These are phyloP conservation scores for Phrynosoma platyrhinos DNA, from an alignment of 2,113 vertebrate species.

Conservation along the genomic window DNA sequence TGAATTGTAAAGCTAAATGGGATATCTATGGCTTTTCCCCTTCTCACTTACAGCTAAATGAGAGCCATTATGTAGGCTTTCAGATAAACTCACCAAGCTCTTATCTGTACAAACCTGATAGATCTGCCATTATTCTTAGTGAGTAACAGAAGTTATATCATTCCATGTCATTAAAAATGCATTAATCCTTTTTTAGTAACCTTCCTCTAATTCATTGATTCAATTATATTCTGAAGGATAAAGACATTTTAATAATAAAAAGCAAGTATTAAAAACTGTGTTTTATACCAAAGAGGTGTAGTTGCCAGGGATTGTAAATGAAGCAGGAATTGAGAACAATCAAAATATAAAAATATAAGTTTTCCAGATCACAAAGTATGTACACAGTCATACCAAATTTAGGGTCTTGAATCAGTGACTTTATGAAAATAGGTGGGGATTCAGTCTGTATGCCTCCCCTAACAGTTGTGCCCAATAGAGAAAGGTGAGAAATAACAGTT, in stretches of 20 bases:
- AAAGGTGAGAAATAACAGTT: not conserved
- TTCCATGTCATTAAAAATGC: constrained; percentile 72
- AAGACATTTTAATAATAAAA: constrained; percentile 67
- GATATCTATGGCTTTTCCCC: constrained; percentile 41
- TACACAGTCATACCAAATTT: constrained; percentile 29
- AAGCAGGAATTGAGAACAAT: not conserved
- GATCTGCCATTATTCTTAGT: constrained; percentile 68
- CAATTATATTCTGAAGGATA: constrained; percentile 66
- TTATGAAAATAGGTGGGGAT: not conserved
- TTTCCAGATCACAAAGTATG: constrained; percentile 45
- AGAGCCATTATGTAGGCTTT: constrained; percentile 63
- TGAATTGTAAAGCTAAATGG: constrained; percentile 52
- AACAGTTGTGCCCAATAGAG: not conserved
- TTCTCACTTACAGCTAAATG: constrained; percentile 58
- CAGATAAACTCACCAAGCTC: constrained; percentile 70
- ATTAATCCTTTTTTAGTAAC: constrained; percentile 70
- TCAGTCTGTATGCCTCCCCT: not conserved
- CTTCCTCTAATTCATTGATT: constrained; percentile 72
- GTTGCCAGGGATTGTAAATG: constrained; percentile 30
- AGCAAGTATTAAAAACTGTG: constrained; percentile 51
- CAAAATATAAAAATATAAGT: not conserved
- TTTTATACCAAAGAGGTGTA: constrained; percentile 65
- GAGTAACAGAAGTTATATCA: constrained; percentile 70
- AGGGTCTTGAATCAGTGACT: not conserved
- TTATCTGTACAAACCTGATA: constrained; percentile 62